These are phyloP conservation scores for Crossaster papposus DNA, from an alignment of 53 echinoderm and acorn worm species.

Conservation along the genomic window DNA sequence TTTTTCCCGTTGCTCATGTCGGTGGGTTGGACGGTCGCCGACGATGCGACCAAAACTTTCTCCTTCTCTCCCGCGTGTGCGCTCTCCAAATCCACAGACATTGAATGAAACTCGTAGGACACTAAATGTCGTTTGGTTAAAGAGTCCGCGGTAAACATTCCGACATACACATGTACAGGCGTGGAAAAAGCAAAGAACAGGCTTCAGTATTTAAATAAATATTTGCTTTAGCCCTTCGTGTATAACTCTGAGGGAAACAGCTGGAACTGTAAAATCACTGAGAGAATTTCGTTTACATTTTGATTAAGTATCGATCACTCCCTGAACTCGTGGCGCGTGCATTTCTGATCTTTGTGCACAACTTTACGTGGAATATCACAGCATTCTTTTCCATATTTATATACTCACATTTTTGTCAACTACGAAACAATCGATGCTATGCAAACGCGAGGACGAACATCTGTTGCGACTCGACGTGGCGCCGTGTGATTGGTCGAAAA, in stretches of 20 bases:
- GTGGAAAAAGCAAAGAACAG: background rate
- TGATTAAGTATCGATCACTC: slow-evolving; percentile 24
- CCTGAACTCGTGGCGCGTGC: background rate
- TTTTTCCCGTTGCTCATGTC: slow-evolving; percentile 43
- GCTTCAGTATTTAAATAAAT: slow-evolving; percentile 14
- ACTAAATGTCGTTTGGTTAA: slow-evolving; percentile 35
- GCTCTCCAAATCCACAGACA: slow-evolving; percentile 11
- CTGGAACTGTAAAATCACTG: background rate
- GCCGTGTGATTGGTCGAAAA: slow-evolving; percentile 50
- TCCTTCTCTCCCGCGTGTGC: background rate
- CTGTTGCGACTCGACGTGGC: slow-evolving; percentile 22
- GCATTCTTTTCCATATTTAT: background rate
- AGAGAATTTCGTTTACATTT: background rate
- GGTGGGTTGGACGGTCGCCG: slow-evolving; percentile 37
- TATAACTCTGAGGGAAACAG: slow-evolving; percentile 14
- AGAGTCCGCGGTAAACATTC: slow-evolving; percentile 45
- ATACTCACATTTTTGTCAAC: background rate
- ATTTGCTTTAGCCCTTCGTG: slow-evolving; percentile 34
- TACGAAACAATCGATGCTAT: slow-evolving; percentile 31
- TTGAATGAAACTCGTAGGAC: background rate
- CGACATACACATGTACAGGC: background rate
- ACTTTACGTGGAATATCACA: slow-evolving; percentile 4
- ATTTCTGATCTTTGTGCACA: background rate
- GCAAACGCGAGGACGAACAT: slow-evolving; percentile 34
- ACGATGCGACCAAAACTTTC: slow-evolving; percentile 46